phyloP scores from a whole-genome alignment of 2,797 vertebrate species.

The Notoglanidium macrostoma region DNA sequence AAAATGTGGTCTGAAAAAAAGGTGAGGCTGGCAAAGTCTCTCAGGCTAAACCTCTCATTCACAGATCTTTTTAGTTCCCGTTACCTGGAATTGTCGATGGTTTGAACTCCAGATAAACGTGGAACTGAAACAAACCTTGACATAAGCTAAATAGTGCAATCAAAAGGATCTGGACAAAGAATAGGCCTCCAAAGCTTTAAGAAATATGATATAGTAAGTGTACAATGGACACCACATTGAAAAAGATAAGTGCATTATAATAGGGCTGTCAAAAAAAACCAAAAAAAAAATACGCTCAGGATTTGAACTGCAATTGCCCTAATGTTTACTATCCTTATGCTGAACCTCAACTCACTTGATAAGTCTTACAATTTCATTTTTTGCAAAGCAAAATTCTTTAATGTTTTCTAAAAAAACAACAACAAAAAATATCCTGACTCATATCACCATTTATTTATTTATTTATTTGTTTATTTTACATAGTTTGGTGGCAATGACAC shows the following conservation, averaged over 20 bases:
- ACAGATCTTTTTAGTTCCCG: conserved; percentile 7
- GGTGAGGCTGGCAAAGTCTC: not conserved
- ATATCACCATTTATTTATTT: not conserved
- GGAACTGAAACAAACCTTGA: conserved; percentile 17
- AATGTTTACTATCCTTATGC: not conserved
- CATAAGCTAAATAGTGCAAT: conserved; percentile 11
- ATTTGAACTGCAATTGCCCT: not conserved
- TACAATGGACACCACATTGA: not conserved
- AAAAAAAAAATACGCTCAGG: not conserved
- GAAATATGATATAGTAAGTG: conserved; percentile 14
- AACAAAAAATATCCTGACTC: not conserved
- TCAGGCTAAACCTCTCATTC: not conserved
- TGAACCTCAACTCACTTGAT: not conserved
- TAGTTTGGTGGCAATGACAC: not conserved
- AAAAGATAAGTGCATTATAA: not conserved
- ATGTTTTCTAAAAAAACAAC: not conserved
- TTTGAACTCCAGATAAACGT: conserved; percentile 12
- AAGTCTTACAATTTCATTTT: not conserved
- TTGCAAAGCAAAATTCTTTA: not conserved
- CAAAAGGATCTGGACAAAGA: not conserved
- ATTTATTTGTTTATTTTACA: not conserved
- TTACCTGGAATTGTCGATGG: not conserved
- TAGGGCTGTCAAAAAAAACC: not conserved
- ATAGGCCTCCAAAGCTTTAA: not conserved
- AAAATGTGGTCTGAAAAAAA: not conserved